Evolutionary conservation across 1,140 invertebrate genomes (phyloP).

Genomic region (Piezodorus guildinii): DNA sequence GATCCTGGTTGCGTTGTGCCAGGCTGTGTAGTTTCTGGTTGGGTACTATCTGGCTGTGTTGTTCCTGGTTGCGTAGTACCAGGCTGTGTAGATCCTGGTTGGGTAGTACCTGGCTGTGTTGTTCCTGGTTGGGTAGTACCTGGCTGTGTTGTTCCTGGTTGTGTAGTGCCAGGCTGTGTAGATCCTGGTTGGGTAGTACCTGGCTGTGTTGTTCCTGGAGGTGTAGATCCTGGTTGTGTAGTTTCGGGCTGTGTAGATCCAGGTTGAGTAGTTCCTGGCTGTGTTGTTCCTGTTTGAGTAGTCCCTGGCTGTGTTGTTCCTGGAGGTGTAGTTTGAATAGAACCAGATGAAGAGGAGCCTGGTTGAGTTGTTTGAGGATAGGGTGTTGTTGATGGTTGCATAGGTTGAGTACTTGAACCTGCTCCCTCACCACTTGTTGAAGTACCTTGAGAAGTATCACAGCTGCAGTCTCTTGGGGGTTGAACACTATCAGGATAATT

Average conservation of each 20-base stretch:
- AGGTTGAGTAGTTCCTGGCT: constrained; percentile 22
- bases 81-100: constrained; percentile 29
- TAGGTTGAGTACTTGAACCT: constrained; percentile 12
- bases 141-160: constrained; percentile 18
- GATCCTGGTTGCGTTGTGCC: not conserved
- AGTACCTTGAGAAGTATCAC: constrained; percentile 5
- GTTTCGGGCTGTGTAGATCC: constrained; percentile 29
- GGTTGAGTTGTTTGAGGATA: constrained; percentile 5
- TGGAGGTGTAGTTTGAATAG: constrained; percentile 11
- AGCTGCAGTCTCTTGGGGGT: constrained; percentile 37
- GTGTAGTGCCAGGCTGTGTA: constrained; percentile 10
- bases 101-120: constrained; percentile 16
- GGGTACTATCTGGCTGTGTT: not conserved
- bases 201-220: constrained; percentile 9
- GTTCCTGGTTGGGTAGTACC: constrained; percentile 16
- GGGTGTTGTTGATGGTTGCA: constrained; percentile 11
- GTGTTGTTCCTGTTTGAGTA: constrained; percentile 3
- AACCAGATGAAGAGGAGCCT: not conserved
- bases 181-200: constrained; percentile 13
- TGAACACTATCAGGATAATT: constrained; percentile 43
- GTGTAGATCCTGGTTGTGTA: constrained; percentile 9
- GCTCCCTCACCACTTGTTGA: not conserved
- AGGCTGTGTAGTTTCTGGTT: constrained; percentile 21
- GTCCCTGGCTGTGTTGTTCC: constrained; percentile 21
- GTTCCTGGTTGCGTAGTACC: constrained; percentile 20